These are phyloP conservation scores for Lepus oiostolus DNA, from an alignment of 2,797 vertebrate genomes.

Conservation along the genomic window DNA sequence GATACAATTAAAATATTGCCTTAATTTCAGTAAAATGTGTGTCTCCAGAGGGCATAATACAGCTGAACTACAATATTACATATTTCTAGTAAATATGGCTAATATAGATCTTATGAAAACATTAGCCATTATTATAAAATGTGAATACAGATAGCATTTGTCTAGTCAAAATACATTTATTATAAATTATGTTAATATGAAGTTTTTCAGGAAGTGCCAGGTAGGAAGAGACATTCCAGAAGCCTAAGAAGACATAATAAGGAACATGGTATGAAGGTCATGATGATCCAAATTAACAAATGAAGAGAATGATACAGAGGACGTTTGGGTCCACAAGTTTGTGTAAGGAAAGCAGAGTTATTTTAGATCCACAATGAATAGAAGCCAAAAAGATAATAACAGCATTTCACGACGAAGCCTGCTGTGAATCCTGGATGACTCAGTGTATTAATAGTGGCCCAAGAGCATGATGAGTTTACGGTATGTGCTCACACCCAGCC, in stretches of 20 bases:
- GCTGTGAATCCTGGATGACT: conserved; percentile 21
- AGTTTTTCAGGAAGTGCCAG: background rate
- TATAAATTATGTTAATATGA: background rate
- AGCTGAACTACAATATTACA: background rate
- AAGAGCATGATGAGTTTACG: background rate
- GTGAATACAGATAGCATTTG: background rate
- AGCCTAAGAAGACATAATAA: background rate
- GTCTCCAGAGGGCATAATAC: background rate
- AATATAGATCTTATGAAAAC: background rate
- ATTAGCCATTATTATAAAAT: background rate
- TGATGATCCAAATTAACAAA: background rate
- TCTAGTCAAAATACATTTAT: background rate
- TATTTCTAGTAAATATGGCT: background rate
- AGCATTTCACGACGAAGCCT: conserved; percentile 53
- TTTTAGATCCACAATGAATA: conserved; percentile 52
- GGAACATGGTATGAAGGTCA: background rate
- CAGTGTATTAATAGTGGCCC: conserved; percentile 22
- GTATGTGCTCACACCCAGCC: background rate
- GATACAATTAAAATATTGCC: background rate
- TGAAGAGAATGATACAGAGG: background rate
- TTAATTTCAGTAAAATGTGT: background rate
- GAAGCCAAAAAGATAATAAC: conserved; percentile 62
- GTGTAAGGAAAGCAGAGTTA: background rate
- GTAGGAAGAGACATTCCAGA: background rate
- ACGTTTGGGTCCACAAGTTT: background rate